A percentile compares a stretch with the other conserved stretches of the same genome.
These are phyloP conservation scores for Ceuthmochares aereus DNA, from an alignment of 2,113 vertebrate species.

Conservation along the genomic window DNA sequence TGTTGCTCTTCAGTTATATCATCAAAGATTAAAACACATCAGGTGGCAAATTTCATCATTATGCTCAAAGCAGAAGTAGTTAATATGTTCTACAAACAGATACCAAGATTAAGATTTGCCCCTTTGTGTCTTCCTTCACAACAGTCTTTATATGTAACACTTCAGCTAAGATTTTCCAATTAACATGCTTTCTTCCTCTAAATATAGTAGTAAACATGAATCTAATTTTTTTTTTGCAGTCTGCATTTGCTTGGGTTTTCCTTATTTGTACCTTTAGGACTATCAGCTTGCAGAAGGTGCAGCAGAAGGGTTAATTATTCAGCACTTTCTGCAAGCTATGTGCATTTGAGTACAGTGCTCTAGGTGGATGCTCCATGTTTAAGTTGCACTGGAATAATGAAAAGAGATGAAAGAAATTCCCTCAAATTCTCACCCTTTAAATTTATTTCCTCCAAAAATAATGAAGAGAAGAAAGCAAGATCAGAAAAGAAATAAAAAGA, in stretches of 20 bases:
- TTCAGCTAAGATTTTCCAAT: neutral
- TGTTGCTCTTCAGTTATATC: neutral
- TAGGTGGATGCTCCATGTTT: neutral
- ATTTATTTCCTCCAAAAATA: neutral
- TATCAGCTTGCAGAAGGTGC: neutral
- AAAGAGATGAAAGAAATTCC: neutral
- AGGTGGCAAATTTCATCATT: neutral
- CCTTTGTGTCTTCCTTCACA: neutral
- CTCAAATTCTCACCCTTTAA: neutral
- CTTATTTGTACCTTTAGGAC: neutral
- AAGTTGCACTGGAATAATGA: neutral
- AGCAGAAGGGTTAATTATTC: neutral
- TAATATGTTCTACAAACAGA: neutral
- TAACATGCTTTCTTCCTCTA: neutral
- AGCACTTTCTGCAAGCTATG: neutral
- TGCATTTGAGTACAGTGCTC: neutral
- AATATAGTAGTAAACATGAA: neutral
- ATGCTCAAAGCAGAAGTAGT: neutral
- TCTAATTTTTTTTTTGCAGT: neutral
- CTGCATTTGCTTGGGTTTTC: neutral
- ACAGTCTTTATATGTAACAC: rapidly evolving
- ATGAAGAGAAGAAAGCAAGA: neutral
- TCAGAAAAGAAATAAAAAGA: neutral
- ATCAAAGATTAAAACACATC: neutral
- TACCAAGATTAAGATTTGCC: neutral